Evolutionary conservation across 2,113 vertebrate species (phyloP).

Genomic region (Numenius arquata): DNA sequence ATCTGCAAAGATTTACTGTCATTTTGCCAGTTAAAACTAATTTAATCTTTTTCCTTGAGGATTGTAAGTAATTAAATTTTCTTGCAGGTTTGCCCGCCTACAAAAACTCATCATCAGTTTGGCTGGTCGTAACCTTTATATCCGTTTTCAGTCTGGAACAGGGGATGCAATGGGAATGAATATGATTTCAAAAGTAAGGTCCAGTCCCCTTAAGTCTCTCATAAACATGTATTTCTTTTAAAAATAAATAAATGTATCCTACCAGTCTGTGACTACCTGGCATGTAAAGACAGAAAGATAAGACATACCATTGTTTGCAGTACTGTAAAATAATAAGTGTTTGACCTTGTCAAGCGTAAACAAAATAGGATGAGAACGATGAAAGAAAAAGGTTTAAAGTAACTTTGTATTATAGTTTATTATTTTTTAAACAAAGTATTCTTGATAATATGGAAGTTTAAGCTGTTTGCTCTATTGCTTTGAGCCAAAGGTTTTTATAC

Average conservation of each 20-base stretch:
- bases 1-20: background rate
- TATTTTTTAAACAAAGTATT: background rate
- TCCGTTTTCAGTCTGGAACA: slow-evolving; percentile 91
- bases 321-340: background rate
- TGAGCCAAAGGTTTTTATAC: background rate
- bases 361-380: background rate
- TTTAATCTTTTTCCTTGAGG: background rate
- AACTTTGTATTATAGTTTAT: background rate
- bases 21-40: background rate
- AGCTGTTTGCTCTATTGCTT: background rate
- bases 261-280: background rate
- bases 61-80: background rate
- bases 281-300: background rate
- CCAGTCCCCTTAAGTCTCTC: background rate
- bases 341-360: background rate
- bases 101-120: slow-evolving; percentile 85
- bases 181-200: slow-evolving; percentile 94
- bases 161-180: slow-evolving; percentile 99
- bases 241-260: background rate
- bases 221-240: background rate
- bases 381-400: background rate
- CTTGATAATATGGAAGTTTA: background rate
- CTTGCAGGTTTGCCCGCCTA: slow-evolving; percentile 88
- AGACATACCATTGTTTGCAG: background rate
- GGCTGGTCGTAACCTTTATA: slow-evolving; percentile 92